Conservation (phyloP, 2,113 vertebrate species). For the Anthoscopus minutus region DNA sequence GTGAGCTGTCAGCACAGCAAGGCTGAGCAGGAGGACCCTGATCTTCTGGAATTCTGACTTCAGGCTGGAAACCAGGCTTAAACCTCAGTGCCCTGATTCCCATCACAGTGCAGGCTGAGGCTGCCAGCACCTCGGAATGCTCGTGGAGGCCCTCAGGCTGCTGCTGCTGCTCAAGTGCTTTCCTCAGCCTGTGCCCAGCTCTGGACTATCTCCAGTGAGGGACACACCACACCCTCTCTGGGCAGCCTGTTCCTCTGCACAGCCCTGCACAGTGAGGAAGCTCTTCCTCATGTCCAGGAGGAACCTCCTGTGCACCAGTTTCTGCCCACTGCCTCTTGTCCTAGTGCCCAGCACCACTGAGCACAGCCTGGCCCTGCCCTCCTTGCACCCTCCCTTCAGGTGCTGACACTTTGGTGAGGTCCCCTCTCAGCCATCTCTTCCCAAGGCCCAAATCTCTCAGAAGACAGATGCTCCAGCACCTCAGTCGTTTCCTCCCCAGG, state of each 20-base stretch:
- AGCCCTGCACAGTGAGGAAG: background rate
- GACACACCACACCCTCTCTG: background rate
- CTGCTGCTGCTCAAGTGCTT: background rate
- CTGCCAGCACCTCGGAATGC: background rate
- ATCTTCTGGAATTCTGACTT: background rate
- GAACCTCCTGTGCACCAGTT: background rate
- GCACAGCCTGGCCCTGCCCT: background rate
- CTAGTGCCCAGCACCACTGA: background rate
- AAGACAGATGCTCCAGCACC: background rate
- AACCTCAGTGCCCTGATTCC: background rate
- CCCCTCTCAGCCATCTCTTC: background rate
- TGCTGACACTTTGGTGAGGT: too few species aligned
- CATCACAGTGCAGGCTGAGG: background rate
- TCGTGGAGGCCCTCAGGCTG: background rate
- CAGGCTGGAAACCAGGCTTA: background rate
- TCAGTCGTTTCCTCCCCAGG: background rate
- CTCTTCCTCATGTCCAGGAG: background rate
- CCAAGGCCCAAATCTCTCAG: background rate
- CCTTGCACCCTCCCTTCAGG: background rate
- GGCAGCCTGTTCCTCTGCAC: too few species aligned
- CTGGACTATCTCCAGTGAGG: too few species aligned
- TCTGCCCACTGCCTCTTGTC: background rate
- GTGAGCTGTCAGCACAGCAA: rapidly evolving
- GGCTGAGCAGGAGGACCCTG: background rate
- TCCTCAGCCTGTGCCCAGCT: background rate